A percentile compares a stretch with the other conserved stretches of the same genome.
Evolutionary conservation across 2,113 vertebrate genomes (phyloP).

Genomic region (Capricornis sumatraensis): DNA sequence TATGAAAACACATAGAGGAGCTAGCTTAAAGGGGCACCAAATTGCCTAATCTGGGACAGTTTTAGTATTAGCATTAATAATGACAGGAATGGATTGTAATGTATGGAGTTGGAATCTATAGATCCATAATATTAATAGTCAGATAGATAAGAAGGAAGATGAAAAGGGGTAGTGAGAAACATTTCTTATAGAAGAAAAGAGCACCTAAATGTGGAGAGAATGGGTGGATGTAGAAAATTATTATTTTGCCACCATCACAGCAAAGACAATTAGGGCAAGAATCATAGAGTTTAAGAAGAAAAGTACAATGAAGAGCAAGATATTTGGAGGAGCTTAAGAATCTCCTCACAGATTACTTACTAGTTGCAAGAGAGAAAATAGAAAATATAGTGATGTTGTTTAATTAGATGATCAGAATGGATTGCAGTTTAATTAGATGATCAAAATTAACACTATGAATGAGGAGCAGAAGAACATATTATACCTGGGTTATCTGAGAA

Average conservation of each 20-base stretch:
- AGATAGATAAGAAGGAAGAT: not conserved
- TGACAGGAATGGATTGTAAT: not conserved
- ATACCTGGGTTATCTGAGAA: not conserved
- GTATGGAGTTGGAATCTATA: not conserved
- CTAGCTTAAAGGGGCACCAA: not conserved
- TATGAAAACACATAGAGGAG: not conserved
- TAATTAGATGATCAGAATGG: not conserved
- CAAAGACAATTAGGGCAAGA: not conserved
- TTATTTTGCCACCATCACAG: not conserved
- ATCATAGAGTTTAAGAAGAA: not conserved
- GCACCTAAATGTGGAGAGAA: not conserved
- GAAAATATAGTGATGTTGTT: not conserved
- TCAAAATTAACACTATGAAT: not conserved
- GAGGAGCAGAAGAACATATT: not conserved
- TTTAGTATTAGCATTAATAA: not conserved
- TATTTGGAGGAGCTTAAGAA: not conserved
- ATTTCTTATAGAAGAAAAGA: not conserved
- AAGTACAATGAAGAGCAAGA: not conserved
- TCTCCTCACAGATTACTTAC: not conserved
- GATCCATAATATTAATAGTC: not conserved
- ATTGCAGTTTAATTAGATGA: not conserved
- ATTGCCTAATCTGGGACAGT: not conserved
- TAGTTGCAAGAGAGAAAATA: not conserved
- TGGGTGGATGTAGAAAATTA: not conserved
- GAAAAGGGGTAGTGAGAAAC: no score